Evolutionary conservation across 1,140 invertebrate species (phyloP).

Genomic region (Conus betulinus): DNA sequence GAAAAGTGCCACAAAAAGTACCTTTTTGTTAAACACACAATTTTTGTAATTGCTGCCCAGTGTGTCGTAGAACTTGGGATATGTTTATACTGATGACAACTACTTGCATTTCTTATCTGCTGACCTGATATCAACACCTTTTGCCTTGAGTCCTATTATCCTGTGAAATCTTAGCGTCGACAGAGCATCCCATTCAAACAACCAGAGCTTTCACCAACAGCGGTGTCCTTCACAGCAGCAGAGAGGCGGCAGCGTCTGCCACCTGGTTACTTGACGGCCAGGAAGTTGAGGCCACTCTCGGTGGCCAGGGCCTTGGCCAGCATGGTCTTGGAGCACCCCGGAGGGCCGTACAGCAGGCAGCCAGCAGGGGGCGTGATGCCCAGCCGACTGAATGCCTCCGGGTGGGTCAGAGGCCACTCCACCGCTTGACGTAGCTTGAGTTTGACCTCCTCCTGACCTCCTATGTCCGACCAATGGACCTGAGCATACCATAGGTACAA

Average conservation of each 20-base stretch:
- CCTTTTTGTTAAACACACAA: no score
- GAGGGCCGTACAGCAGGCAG: slow-evolving; percentile 85
- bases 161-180: no score
- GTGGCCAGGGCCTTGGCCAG: slow-evolving; percentile 82
- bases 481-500: slow-evolving; percentile 43
- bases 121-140: no score
- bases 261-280: slow-evolving; percentile 76
- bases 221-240: neutral
- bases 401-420: slow-evolving; percentile 93
- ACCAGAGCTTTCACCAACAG: no score
- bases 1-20: no score
- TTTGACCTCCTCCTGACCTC: slow-evolving; percentile 92
- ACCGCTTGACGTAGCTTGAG: slow-evolving; percentile 91
- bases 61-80: no score
- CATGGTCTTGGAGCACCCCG: slow-evolving; percentile 86
- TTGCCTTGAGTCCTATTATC: no score
- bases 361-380: slow-evolving; percentile 80
- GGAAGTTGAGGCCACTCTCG: slow-evolving; percentile 78
- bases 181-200: no score
- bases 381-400: slow-evolving; percentile 79
- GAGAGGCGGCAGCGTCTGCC: neutral
- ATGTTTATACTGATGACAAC: no score
- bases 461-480: slow-evolving; percentile 91
- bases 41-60: no score
- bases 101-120: no score